Evolutionary conservation across 2,888 invertebrate species (phyloP).

Genomic region (Stratiomys singularior): DNA sequence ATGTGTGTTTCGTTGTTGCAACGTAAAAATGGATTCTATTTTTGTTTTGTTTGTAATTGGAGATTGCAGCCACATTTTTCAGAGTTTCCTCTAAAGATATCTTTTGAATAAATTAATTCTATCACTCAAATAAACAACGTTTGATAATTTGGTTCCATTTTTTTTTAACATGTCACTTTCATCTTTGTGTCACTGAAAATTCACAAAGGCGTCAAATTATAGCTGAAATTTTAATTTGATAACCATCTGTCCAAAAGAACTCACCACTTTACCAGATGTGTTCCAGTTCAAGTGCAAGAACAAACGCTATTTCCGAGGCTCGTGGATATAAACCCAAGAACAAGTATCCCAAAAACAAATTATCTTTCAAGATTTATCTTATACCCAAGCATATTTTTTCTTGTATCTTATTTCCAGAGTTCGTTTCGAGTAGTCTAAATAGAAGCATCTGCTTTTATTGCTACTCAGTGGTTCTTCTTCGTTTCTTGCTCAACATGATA

Average conservation of each 20-base stretch:
- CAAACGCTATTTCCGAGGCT: background rate
- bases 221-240: background rate
- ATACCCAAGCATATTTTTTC: background rate
- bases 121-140: too few species aligned
- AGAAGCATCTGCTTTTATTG: background rate
- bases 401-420: background rate
- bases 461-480: too few species aligned
- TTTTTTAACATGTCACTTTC: too few species aligned
- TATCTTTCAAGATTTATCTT: background rate
- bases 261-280: background rate
- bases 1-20: background rate
- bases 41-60: too few species aligned
- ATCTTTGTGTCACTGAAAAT: too few species aligned
- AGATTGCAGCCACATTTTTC: too few species aligned
- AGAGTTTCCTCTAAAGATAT: too few species aligned
- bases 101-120: too few species aligned
- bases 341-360: background rate
- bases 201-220: too few species aligned
- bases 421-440: constrained; percentile 4
- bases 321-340: background rate
- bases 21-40: background rate
- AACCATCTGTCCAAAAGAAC: background rate
- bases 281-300: background rate
- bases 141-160: too few species aligned
- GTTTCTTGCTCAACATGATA: too few species aligned